A percentile compares a stretch with the other conserved stretches of the same genome.
Evolutionary conservation across 2,113 vertebrate genomes (phyloP).

Genomic region (Rostratula benghalensis): DNA sequence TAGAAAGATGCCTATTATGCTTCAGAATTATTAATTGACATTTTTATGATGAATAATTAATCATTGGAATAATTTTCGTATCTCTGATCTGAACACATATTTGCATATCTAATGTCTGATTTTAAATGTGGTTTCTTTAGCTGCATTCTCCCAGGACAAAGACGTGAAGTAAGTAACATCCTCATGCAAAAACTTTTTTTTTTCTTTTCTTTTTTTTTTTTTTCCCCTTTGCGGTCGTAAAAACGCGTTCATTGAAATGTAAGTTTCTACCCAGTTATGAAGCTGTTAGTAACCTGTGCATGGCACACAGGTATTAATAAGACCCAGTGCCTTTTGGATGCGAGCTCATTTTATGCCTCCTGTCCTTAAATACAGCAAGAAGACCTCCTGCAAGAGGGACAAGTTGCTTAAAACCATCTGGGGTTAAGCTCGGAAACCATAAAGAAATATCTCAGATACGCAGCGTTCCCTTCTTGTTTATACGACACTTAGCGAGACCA

Average conservation of each 20-base stretch:
- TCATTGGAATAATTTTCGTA: constrained; percentile 97
- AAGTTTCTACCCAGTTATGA: constrained; percentile 51
- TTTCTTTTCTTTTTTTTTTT: not conserved
- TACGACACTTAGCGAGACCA: not conserved
- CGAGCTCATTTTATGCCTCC: not conserved
- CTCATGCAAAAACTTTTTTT: constrained; percentile 72
- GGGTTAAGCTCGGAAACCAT: constrained; percentile 27
- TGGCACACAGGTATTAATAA: constrained; percentile 47
- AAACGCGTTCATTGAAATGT: constrained; percentile 66
- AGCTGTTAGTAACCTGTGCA: constrained; percentile 66
- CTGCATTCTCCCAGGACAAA: constrained; percentile 86
- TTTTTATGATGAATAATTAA: constrained; percentile 97
- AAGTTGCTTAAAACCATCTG: not conserved
- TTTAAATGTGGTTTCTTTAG: constrained; percentile 81
- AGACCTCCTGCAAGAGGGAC: not conserved
- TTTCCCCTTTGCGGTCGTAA: constrained; percentile 26
- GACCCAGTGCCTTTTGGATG: not conserved
- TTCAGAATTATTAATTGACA: constrained; percentile 96
- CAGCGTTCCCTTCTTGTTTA: constrained; percentile 12
- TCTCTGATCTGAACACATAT: constrained; percentile 96
- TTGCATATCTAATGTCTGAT: constrained; percentile 95
- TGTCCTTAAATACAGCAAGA: not conserved
- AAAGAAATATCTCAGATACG: not conserved
- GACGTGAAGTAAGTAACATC: constrained; percentile 78
- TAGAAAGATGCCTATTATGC: constrained; percentile 86